Conservation (phyloP, 2,797 vertebrate species). For the Pangasius sanitwongsei region DNA sequence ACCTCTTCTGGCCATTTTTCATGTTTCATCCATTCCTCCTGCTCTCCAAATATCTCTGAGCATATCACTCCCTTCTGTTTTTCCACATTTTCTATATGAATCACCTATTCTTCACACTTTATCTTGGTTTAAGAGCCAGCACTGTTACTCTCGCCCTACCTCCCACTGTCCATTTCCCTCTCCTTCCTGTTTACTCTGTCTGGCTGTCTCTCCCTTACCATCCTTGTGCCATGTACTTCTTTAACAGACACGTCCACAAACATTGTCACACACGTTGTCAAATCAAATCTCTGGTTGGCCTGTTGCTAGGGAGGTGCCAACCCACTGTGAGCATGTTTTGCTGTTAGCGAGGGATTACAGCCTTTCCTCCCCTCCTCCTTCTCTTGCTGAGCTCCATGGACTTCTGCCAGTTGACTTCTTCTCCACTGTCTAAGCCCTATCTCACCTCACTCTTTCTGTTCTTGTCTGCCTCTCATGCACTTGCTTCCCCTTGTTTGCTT, state of each 20-base stretch:
- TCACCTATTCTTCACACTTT: conserved; percentile 13
- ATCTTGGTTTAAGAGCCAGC: neutral
- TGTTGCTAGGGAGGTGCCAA: conserved; percentile 48
- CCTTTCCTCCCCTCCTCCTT: neutral
- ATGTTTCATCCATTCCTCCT: conserved; percentile 24
- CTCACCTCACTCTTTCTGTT: neutral
- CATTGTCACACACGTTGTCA: conserved; percentile 32
- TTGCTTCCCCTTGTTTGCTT: neutral
- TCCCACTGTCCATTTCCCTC: conserved; percentile 7
- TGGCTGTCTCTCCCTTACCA: conserved; percentile 14
- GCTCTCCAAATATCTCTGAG: conserved; percentile 10
- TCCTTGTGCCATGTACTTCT: neutral
- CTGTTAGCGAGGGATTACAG: conserved; percentile 30
- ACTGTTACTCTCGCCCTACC: neutral
- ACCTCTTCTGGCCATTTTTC: conserved; percentile 36
- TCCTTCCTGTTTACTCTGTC: neutral
- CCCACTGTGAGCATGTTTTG: conserved; percentile 35
- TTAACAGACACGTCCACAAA: conserved; percentile 17
- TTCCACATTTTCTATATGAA: conserved; percentile 16
- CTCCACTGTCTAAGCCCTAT: neutral
- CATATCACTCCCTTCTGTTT: conserved; percentile 40
- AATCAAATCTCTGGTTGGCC: conserved; percentile 40
- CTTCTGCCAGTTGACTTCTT: conserved; percentile 18
- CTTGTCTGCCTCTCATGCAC: neutral
- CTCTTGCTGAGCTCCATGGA: conserved; percentile 3